These are phyloP conservation scores for Sturmia bella DNA, from an alignment of 2,888 invertebrate species.

Conservation along the genomic window DNA sequence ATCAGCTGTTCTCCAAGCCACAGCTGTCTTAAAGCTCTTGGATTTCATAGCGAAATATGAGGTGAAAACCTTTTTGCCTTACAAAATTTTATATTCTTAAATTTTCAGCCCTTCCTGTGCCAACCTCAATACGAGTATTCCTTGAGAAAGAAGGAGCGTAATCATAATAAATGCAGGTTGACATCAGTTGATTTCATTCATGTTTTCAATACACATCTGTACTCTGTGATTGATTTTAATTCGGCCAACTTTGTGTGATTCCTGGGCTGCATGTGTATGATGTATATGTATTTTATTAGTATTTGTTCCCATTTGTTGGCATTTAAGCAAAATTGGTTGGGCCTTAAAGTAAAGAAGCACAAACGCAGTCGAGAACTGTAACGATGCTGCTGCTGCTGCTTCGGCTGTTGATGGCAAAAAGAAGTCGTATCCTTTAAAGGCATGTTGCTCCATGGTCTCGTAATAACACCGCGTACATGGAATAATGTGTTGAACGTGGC, in stretches of 20 bases:
- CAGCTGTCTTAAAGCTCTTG: too few species aligned
- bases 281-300: constrained; percentile 2
- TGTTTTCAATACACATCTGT: constrained; percentile 66
- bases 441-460: constrained; percentile 63
- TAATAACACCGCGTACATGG: constrained; percentile 64
- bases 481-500: constrained; percentile 69
- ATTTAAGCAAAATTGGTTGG: constrained; percentile 49
- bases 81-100: neutral
- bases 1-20: too few species aligned
- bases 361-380: constrained; percentile 27
- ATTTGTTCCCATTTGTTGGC: constrained; percentile 31
- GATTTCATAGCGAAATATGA: too few species aligned
- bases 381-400: constrained; percentile 7
- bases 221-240: constrained; percentile 50
- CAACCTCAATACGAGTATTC: constrained; percentile 13
- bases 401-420: constrained; percentile 41
- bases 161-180: constrained; percentile 63
- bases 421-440: constrained; percentile 67
- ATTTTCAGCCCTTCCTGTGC: constrained; percentile 3
- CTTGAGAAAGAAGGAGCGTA: constrained; percentile 46
- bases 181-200: constrained; percentile 67
- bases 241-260: constrained; percentile 22
- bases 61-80: too few species aligned
- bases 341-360: constrained; percentile 5
- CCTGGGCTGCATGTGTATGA: neutral